A percentile compares a stretch with the other conserved stretches of the same genome.
These are phyloP conservation scores for Nomada ruficornis DNA, from an alignment of 2,888 invertebrate genomes.

Conservation along the genomic window DNA sequence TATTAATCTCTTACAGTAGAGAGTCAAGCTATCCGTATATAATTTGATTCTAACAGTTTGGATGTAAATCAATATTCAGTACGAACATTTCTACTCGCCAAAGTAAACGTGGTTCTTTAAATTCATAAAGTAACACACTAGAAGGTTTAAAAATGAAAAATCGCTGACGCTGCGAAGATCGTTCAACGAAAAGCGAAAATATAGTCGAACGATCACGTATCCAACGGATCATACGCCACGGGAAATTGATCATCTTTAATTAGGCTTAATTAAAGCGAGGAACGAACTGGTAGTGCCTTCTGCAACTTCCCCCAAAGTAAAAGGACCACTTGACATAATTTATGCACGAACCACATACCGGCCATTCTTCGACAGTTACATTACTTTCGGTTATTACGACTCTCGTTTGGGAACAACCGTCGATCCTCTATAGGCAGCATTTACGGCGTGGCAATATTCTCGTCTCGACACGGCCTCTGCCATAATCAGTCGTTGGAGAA, in stretches of 20 bases:
- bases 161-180: not conserved
- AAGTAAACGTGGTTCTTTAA: no score
- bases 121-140: not conserved
- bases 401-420: conserved; percentile 33
- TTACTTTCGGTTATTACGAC: conserved; percentile 61
- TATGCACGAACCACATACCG: conserved; percentile 42
- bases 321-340: conserved; percentile 49
- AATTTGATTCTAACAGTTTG: no score
- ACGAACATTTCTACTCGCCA: no score
- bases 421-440: conserved; percentile 72
- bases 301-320: not conserved
- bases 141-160: conserved; percentile 24
- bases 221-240: not conserved
- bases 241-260: conserved; percentile 46
- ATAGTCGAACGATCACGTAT: not conserved
- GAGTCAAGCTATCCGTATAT: no score
- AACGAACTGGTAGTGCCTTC: conserved; percentile 30
- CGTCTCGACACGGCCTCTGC: conserved; percentile 75
- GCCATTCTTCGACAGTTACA: conserved; percentile 48
- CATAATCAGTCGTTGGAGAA: conserved; percentile 68
- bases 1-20: no score
- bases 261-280: conserved; percentile 54
- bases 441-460: conserved; percentile 75
- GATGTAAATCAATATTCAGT: no score
- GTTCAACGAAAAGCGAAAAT: conserved; percentile 3